A percentile compares a stretch with the other conserved stretches of the same genome.
phyloP scores from a whole-genome alignment of 2,888 invertebrate genomes.

The Ceraclea dissimilis region DNA sequence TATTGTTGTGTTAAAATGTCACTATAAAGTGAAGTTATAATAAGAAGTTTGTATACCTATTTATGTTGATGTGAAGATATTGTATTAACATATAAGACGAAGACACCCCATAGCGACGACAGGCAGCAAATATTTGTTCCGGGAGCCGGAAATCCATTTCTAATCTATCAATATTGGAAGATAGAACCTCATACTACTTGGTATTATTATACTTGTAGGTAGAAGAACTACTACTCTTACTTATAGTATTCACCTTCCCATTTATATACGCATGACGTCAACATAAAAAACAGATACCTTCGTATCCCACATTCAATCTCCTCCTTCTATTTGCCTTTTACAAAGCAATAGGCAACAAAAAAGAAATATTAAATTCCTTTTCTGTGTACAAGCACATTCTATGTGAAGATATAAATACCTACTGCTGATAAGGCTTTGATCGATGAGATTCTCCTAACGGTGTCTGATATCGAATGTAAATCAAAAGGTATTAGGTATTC shows the following conservation, averaged over 20 bases:
- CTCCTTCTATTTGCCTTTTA: slow-evolving; percentile 1
- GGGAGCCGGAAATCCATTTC: slow-evolving; percentile 15
- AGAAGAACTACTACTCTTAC: not conserved
- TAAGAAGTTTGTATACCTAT: too few relatives aligned
- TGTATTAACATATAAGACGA: not conserved
- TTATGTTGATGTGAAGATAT: too few relatives aligned
- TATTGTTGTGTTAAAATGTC: too few relatives aligned
- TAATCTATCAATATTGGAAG: slow-evolving; percentile 17
- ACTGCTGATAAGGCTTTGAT: not conserved
- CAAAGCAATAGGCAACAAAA: slow-evolving; percentile 1
- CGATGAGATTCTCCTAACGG: not conserved
- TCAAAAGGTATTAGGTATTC: not conserved
- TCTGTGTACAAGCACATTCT: not conserved
- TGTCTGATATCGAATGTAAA: not conserved
- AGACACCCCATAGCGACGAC: not conserved
- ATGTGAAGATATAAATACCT: not conserved
- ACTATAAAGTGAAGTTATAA: too few relatives aligned
- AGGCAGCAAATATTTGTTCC: slow-evolving; percentile 15
- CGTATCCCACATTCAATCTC: not conserved
- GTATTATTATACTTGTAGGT: not conserved
- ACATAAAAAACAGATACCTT: not conserved
- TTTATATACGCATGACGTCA: slow-evolving; percentile 8
- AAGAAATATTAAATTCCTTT: slow-evolving; percentile 1
- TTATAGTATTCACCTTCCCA: slow-evolving; percentile 7
- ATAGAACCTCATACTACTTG: not conserved